Evolutionary conservation across 37 sponge, comb jelly and placozoan species (phyloP).

Genomic region (Mnemiopsis leidyi): DNA sequence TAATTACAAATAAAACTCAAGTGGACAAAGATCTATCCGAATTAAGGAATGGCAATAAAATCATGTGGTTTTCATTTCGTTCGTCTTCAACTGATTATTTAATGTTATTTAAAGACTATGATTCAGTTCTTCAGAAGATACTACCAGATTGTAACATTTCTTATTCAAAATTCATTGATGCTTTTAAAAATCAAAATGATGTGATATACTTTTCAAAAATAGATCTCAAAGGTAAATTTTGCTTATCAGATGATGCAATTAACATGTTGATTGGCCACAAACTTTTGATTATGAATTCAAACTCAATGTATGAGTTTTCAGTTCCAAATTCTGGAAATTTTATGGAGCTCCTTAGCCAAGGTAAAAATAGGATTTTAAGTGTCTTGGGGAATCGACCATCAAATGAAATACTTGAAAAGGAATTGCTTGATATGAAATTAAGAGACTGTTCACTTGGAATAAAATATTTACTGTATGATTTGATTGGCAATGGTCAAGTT

Average conservation of each 20-base stretch:
- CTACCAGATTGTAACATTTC: neutral
- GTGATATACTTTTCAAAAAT: neutral
- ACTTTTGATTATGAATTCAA: neutral
- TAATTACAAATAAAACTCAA: neutral
- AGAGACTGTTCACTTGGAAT: neutral
- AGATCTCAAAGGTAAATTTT: neutral
- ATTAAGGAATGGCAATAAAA: neutral
- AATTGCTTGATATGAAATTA: slow-evolving; percentile 3
- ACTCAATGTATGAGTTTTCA: neutral
- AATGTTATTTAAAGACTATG: neutral
- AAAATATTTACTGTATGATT: neutral
- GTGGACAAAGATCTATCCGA: neutral
- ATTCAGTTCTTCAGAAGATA: neutral
- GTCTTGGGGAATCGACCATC: neutral
- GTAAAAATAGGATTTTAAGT: neutral
- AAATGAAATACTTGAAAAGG: neutral
- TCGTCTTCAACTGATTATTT: neutral
- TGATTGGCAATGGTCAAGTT: slow-evolving; percentile 11
- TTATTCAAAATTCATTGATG: neutral
- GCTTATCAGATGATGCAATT: slow-evolving; percentile 17
- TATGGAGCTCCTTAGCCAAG: neutral
- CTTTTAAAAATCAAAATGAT: neutral
- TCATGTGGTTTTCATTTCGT: neutral
- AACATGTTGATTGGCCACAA: neutral
- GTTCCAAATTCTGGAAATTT: neutral